Base-by-base conservation (phyloP, 2,888 invertebrate species). In the Gymnosoma rotundatum region DNA sequence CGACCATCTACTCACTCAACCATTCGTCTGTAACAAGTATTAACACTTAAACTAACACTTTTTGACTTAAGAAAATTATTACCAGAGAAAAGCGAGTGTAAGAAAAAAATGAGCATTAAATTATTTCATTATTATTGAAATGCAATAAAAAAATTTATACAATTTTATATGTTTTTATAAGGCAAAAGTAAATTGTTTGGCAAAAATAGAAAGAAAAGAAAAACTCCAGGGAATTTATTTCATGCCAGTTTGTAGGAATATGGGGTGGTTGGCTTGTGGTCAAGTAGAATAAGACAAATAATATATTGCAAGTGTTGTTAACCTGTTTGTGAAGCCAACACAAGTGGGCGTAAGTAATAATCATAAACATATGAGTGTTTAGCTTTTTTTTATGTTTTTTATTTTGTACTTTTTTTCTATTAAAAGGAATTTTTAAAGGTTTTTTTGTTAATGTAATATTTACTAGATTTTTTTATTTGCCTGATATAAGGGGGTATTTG, bases 91-190 rank as follows among this genome's bases (percentile, higher is more conserved):
- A 72, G 52, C 25, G 56, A 12, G 74, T 1, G 12, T 42, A 8
- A 42, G 42, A 12, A 42, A 75, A 73, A 66, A 64, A 58, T 7
- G 48, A 64, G 63, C 7, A 74, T 78, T 61, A 14, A 14, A 76
- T 83, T 78, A 79, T 78, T 83, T 12, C 63, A 48, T 60, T 66
- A 78, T 81, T 84, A 84, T 84, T 78, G 80, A 81, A 84, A 70
- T 70, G 74, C 74, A 61, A 66, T 84, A 74, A 84, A 81, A 78
- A 67, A 25, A 25, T 2, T 25, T 38, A 56, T 64, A 32, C 8
- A 16, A n/a, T 8, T 18, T n/a, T 42, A 18, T 9, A 9, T 32
- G 12, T 18, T 18, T 42, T 25, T 14, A 63, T 36, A 45, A 32
- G 42, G 56, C 25, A 20, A 56, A 67, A 75, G 70, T 45, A 83